A percentile compares a stretch with the other conserved stretches of the same genome.
phyloP scores from a whole-genome alignment of 2,797 vertebrate species.

The Cichlasoma orientale region DNA sequence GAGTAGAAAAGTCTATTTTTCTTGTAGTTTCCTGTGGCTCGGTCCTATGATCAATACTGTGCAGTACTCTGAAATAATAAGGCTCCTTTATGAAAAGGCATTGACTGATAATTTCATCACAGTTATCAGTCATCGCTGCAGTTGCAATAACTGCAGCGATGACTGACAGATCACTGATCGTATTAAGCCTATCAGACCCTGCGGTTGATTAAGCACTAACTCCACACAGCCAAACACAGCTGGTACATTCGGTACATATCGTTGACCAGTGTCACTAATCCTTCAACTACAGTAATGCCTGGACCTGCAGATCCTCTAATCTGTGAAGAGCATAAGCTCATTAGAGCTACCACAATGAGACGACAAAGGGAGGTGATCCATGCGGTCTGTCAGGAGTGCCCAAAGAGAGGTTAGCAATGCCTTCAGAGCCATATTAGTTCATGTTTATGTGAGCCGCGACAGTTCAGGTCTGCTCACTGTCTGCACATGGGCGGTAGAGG shows the following conservation, averaged over 20 bases:
- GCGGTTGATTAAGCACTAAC: conserved; percentile 8
- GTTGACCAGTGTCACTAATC: conserved; percentile 36
- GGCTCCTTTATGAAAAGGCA: not conserved
- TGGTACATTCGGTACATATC: conserved; percentile 31
- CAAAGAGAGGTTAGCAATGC: conserved; percentile 31
- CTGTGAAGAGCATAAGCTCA: conserved; percentile 45
- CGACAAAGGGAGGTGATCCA: conserved; percentile 23
- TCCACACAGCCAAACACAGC: conserved; percentile 12
- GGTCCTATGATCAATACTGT: not conserved
- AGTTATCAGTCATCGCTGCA: too few species aligned
- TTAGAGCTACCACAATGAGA: conserved; percentile 42
- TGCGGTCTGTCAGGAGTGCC: conserved; percentile 1
- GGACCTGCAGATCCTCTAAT: conserved; percentile 45
- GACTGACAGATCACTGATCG: conserved; percentile 20
- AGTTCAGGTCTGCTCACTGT: conserved; percentile 64
- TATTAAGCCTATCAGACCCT: not conserved
- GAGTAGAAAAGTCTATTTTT: too few species aligned
- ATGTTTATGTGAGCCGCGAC: conserved; percentile 76
- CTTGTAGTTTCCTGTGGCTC: not conserved
- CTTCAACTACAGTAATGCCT: conserved; percentile 19
- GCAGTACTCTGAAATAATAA: not conserved
- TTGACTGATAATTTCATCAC: not conserved
- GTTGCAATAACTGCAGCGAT: not conserved
- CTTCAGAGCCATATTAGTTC: conserved; percentile 77
- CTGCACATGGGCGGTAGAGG: conserved; percentile 27